These are phyloP conservation scores for Doryteuthis pealeii DNA, from an alignment of 1,140 invertebrate species.

Conservation along the genomic window DNA sequence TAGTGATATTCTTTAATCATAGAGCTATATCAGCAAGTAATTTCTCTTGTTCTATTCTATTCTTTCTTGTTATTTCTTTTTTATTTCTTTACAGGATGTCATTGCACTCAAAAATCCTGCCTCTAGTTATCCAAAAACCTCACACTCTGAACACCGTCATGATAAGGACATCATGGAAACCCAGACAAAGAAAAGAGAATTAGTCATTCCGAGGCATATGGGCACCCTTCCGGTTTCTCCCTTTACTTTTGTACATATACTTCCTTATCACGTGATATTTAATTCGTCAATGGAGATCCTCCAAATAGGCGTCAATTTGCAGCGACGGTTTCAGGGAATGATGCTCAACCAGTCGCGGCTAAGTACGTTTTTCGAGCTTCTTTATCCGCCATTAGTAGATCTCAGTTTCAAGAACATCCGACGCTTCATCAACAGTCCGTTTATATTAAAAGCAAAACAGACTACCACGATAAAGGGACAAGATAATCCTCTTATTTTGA, in stretches of 20 bases:
- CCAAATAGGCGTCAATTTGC: constrained; percentile 51
- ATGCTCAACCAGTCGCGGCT: constrained; percentile 67
- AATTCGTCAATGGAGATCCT: constrained; percentile 52
- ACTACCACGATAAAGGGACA: constrained; percentile 31
- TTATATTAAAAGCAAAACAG: constrained; percentile 36
- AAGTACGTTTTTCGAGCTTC: constrained; percentile 45
- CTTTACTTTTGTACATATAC: constrained; percentile 47
- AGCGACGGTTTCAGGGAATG: constrained; percentile 20
- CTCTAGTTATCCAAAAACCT: constrained; percentile 29
- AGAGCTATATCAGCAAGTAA: no score
- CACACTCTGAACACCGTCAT: no score
- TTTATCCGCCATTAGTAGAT: constrained; percentile 58
- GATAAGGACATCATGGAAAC: constrained; percentile 36
- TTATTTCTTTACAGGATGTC: no score
- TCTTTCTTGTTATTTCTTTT: no score
- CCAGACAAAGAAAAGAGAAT: constrained; percentile 32
- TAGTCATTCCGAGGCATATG: constrained; percentile 39
- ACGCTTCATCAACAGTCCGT: constrained; percentile 40
- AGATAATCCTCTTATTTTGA: constrained; percentile 30
- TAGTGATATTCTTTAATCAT: no score
- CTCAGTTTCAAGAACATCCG: constrained; percentile 55
- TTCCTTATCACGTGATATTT: constrained; percentile 61
- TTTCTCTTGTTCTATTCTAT: no score
- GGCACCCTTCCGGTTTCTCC: constrained; percentile 34
- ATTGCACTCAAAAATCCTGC: not conserved